Base-by-base conservation (phyloP, 2,888 invertebrate species). In the Xanthia icteritia region DNA sequence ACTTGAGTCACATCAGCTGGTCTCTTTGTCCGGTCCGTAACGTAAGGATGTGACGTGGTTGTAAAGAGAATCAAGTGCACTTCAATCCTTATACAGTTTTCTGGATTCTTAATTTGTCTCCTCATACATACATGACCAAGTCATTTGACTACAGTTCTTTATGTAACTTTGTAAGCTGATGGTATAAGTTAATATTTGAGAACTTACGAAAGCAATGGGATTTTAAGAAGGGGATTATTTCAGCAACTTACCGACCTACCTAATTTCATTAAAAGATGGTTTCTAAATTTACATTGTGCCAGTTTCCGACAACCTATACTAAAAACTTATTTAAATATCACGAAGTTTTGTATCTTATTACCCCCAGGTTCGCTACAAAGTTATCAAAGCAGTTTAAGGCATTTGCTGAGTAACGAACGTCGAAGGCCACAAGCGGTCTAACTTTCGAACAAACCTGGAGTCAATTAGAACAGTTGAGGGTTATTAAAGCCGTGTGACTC, bases 401-500 rank as follows among this genome's bases (percentile, higher is more conserved):
- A 54, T 78, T 72, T 39, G 20, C 61, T 73, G 66, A 66, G 36
- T 75, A 68, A 73, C n/a, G 60, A 61, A 61, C 65, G 80, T 76
- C 58, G 60, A 77, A 77, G 63, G 72, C 72, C 79, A 67, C 70
- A 58, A 74, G 58, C 56, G 42, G 70, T 65, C 68, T 45, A 84
- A 84, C 68, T 79, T 79, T 61, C 63, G 70, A 78, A 74, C 76
- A 79, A 74, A 79, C 72, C 73, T 73, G 67, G 78, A 85, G 76
- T 82, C 76, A 71, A 84, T 84, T 79, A 79, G 68, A 85, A 66
- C 79, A 75, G 68, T 76, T 65, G 60, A 72, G 79, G 71, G 82
- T 76, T 79, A 84, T 82, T 76, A 75, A 76, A 76, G 73, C 73
- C 67, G 68, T 82, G 73, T 69, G 82, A 83, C 61, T 82, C 79